phyloP scores from a whole-genome alignment of 1,140 invertebrate species.

The Anoplophora glabripennis region DNA sequence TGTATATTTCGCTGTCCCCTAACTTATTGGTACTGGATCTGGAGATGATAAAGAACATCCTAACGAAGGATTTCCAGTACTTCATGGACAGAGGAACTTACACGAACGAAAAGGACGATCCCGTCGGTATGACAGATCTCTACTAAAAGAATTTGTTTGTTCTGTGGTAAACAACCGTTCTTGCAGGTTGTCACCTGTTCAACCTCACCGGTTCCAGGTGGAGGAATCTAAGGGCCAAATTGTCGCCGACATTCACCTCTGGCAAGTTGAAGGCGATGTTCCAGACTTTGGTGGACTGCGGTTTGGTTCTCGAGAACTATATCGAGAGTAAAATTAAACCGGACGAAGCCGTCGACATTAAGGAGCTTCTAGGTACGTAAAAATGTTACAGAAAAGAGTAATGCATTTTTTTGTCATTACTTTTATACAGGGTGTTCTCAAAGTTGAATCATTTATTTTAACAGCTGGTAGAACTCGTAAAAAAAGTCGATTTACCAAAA shows the following conservation, averaged over 20 bases:
- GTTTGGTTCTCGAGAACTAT: neutral
- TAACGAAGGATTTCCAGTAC: constrained; percentile 45
- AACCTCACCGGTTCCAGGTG: constrained; percentile 48
- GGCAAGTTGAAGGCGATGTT: constrained; percentile 51
- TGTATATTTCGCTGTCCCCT: too few relatives aligned
- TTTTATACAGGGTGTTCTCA: too few relatives aligned
- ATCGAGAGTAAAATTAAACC: too few relatives aligned
- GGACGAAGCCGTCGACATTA: constrained; percentile 3
- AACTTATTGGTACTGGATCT: too few relatives aligned
- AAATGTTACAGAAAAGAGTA: too few relatives aligned
- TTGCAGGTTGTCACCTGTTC: constrained; percentile 50
- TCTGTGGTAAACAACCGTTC: too few relatives aligned
- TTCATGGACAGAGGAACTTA: constrained; percentile 51
- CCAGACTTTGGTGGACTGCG: constrained; percentile 17
- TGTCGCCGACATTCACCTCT: constrained; percentile 52
- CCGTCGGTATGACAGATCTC: constrained; percentile 34
- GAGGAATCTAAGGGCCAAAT: constrained; percentile 49
- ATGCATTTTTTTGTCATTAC: too few relatives aligned
- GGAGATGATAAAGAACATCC: too few relatives aligned
- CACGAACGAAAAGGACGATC: constrained; percentile 48
- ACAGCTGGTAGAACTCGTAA: too few relatives aligned
- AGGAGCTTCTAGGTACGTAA: neutral
- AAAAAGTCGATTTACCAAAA: too few relatives aligned
- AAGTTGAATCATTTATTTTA: too few relatives aligned
- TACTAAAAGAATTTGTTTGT: constrained; percentile 43